A percentile compares a stretch with the other conserved stretches of the same genome.
Evolutionary conservation across 2,888 invertebrate genomes (phyloP).

Genomic region (Eumacrocentrus americanus): DNA sequence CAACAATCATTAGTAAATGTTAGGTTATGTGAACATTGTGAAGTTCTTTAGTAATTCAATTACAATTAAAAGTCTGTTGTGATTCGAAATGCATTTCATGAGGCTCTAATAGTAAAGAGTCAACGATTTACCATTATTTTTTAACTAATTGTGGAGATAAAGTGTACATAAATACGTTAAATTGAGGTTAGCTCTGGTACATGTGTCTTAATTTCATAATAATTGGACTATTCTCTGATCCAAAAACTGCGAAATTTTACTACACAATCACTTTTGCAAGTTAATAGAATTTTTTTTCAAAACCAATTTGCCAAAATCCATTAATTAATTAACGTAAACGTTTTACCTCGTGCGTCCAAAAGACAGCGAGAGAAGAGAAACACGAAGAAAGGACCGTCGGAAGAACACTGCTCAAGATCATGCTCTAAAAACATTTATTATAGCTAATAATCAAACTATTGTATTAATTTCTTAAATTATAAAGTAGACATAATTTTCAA

Average conservation of each 20-base stretch:
- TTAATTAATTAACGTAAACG: neutral
- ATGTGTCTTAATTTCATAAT: neutral
- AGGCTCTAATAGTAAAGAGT: no score
- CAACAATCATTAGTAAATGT: neutral
- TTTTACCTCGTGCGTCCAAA: slow-evolving; percentile 44
- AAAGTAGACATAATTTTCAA: no score
- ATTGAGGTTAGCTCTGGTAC: slow-evolving; percentile 2
- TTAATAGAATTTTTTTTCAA: neutral
- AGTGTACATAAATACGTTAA: neutral
- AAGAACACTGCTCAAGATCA: slow-evolving; percentile 27
- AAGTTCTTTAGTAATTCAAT: no score
- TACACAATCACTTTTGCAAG: no score
- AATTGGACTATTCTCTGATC: neutral
- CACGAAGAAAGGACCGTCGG: slow-evolving; percentile 31
- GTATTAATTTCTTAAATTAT: no score
- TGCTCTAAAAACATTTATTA: no score
- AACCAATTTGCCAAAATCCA: neutral
- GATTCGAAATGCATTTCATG: no score
- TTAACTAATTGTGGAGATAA: no score
- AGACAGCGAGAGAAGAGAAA: slow-evolving; percentile 38
- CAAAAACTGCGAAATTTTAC: no score
- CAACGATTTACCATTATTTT: no score
- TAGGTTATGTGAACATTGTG: neutral
- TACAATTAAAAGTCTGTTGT: no score
- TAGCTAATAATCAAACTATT: no score